phyloP scores from a whole-genome alignment of 2,888 invertebrate species.

The Drosophila anomalipes region DNA sequence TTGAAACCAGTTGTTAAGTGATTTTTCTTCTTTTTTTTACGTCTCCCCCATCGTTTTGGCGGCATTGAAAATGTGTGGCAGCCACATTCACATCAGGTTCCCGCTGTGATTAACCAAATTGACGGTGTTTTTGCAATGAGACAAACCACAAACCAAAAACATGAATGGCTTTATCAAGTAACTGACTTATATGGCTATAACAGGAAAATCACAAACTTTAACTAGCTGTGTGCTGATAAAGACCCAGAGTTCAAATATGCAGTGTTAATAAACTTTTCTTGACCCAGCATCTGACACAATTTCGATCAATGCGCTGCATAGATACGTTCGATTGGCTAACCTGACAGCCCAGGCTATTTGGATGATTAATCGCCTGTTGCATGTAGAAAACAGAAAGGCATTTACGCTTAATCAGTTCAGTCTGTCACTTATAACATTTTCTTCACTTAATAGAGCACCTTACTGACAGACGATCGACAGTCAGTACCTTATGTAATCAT shows the following conservation, averaged over 20 bases:
- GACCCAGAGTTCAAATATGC: conserved; percentile 36
- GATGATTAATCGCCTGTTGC: conserved; percentile 48
- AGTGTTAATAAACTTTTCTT: conserved; percentile 48
- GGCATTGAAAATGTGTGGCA: conserved; percentile 66
- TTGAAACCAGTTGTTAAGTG: conserved; percentile 53
- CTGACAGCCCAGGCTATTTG: conserved; percentile 16
- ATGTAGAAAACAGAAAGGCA: conserved; percentile 37
- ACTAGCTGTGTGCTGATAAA: conserved; percentile 34
- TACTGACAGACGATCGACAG: conserved; percentile 26
- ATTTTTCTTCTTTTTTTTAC: conserved; percentile 25
- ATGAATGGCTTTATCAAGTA: conserved; percentile 51
- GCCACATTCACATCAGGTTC: conserved; percentile 44
- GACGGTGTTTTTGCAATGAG: conserved; percentile 34
- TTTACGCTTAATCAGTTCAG: conserved; percentile 47
- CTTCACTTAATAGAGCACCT: conserved; percentile 58
- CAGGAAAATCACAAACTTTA: conserved; percentile 35
- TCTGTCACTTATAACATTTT: conserved; percentile 50
- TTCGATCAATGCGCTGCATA: conserved; percentile 27
- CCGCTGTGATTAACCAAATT: conserved; percentile 53
- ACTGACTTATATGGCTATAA: conserved; percentile 50
- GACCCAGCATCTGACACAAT: conserved; percentile 38
- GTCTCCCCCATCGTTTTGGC: conserved; percentile 36
- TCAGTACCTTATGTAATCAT: conserved; percentile 52
- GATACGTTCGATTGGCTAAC: conserved; percentile 26
- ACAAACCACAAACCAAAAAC: conserved; percentile 40